Evolutionary conservation across 2,888 invertebrate genomes (phyloP).

Genomic region (Hirtodrosophila trivittata): DNA sequence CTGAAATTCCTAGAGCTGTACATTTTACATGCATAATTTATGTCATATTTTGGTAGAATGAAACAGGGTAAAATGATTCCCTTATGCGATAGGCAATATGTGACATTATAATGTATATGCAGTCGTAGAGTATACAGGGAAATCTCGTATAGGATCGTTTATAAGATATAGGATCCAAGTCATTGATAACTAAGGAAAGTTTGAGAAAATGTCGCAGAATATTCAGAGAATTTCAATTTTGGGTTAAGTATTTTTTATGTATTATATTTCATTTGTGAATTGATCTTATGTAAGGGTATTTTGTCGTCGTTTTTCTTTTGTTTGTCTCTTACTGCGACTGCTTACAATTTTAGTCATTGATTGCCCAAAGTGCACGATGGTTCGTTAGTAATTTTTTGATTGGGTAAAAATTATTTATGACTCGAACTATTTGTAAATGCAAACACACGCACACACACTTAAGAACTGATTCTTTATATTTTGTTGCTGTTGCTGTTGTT

Average conservation of each 20-base stretch:
- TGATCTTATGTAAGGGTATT: slow-evolving; percentile 16
- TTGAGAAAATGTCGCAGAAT: too few relatives aligned
- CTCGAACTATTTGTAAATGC: slow-evolving; percentile 61
- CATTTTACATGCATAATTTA: slow-evolving; percentile 67
- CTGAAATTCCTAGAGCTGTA: slow-evolving; percentile 44
- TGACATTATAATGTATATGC: too few relatives aligned
- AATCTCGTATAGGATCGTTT: too few relatives aligned
- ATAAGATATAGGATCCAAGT: too few relatives aligned
- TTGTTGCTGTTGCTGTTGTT: slow-evolving; percentile 7
- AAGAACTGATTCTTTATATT: slow-evolving; percentile 34
- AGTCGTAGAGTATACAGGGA: too few relatives aligned
- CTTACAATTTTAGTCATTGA: slow-evolving; percentile 73
- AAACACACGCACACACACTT: slow-evolving; percentile 53
- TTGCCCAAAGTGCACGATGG: slow-evolving; percentile 61
- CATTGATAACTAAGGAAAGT: too few relatives aligned
- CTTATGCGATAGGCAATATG: slow-evolving; percentile 23
- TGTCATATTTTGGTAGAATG: slow-evolving; percentile 53
- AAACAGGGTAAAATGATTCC: slow-evolving; percentile 23
- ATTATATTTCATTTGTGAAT: neutral
- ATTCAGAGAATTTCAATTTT: too few relatives aligned
- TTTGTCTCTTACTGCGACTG: too few relatives aligned
- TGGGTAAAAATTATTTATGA: slow-evolving; percentile 77
- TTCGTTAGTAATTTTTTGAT: slow-evolving; percentile 76
- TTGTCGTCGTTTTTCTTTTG: slow-evolving; percentile 23
- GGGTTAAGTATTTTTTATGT: too few relatives aligned